Evolutionary conservation across 1,140 invertebrate species (phyloP), one percentile per base, ranked within the genome.

Genomic region (Myzus persicae): DNA sequence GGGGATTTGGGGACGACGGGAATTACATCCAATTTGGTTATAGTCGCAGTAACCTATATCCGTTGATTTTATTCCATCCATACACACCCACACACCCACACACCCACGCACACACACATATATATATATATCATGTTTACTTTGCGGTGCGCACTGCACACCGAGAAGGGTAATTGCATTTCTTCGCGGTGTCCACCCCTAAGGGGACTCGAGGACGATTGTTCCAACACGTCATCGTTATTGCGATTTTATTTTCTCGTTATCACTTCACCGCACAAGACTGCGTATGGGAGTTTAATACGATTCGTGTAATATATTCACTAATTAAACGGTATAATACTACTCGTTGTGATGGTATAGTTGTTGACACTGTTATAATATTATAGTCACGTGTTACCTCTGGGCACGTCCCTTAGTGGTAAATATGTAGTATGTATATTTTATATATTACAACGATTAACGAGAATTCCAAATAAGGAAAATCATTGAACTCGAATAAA

Each of bases 21-120:
- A 89, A 89, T 89, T 89, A 89, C 87, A 54, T 89, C 87, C n/a
- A 51, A 89, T 89, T 89, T 89, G 38, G 87, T 89, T 48, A 54
- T 48, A 54, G 87, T 38, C 36, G 87, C 20, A 54, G 46, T 38
- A 89, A 89, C 87, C 87, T 48, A 38, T 89, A 22, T 76, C 31
- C 87, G 87, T 26, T 44, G 87, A 89, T 36, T 89, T 89, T 89
- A 46, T 87, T n/a, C 81, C 24, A 38, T 82, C 38, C 36, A 38
- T 31, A 14, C 54, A 31, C 54, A 59, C 24, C 4, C 31, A 14
- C 22, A 24, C 8, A 54, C 51, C 24, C 51, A 26, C 54, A 31
- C 8, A 67, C 14, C 54, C 46, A 46, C 46, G 6, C 11, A 46
- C 46, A 48, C 18, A 48, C 18, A 48, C 18, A 31, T 67, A 67